Conservation (phyloP, 2,888 invertebrate species). For the Stictocephala bisonia region DNA sequence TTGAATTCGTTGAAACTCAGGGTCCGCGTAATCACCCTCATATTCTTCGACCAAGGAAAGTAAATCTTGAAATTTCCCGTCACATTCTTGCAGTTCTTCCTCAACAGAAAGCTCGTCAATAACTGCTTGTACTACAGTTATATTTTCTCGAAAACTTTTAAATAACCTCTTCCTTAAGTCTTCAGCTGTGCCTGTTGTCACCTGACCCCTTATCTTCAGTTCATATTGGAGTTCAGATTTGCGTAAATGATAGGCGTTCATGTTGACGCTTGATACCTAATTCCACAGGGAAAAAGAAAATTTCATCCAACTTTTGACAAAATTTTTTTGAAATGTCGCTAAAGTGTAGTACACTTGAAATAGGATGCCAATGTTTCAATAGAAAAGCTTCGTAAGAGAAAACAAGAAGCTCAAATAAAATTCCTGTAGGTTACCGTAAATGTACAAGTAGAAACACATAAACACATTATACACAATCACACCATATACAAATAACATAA, state of each 20-base stretch:
- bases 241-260: not conserved
- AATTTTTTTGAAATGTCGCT: no score
- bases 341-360: no score
- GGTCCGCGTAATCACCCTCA: not conserved
- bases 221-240: not conserved
- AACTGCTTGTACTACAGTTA: not conserved
- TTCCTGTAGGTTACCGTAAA: no score
- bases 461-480: no score
- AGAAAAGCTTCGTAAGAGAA: no score
- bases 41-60: not conserved
- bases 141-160: not conserved
- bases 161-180: not conserved
- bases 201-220: not conserved
- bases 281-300: no score
- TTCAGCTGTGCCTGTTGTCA: not conserved
- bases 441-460: no score
- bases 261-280: no score
- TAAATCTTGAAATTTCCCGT: not conserved
- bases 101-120: not conserved
- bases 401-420: no score
- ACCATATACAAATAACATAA: no score
- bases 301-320: no score
- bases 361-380: no score
- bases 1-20: not conserved
- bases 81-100: not conserved